Evolutionary conservation across 2,113 vertebrate species (phyloP), one percentile per base, ranked within the genome.

Genomic region (Silurus asotus): DNA sequence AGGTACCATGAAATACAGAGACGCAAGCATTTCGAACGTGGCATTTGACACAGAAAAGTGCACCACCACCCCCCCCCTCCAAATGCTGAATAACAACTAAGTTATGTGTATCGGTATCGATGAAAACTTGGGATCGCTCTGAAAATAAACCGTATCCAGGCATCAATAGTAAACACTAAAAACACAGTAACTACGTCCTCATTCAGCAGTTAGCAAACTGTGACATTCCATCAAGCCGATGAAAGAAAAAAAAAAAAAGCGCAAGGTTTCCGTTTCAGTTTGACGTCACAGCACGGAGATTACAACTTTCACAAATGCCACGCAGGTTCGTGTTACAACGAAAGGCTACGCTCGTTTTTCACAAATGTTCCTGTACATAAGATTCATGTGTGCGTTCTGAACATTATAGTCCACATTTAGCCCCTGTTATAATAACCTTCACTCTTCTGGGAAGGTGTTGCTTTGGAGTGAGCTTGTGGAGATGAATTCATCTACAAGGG

Each of bases 21-120:
- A 37, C 1, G 28, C 28, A 2, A 37, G 28, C 28, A 37, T 37
- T 37, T 37, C 1, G 2, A 37, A 37, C 2, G 28, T 37, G 28
- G 28, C 28, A 37, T 37, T 37, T 37, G 28, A 37, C 28, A 37
- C 28, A 37, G 3, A 37, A 37, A 37, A 37, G n/a, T n/a, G n/a
- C n/a, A n/a, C n/a, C n/a, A 37, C 2, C 37, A 37, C 37, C 1
- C 2, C 37, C 10, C 1, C 8, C 0, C 17, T 1, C n/a, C 5
- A 17, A 48, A 7, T 3, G 14, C 2, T 28, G 15, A 20, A n/a
- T 51, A 75, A 19, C 48, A 23, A 25, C 20, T 2, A n/a, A 10
- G 74, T 76, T 53, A 49, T 74, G 49, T 25, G 23, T 28, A 74
- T 51, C 48, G 6, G 10, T 55, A 55, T 77, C 11, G 13, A 56